phyloP scores from a whole-genome alignment of 2,888 invertebrate genomes.

The Cheilosia vulpina region DNA sequence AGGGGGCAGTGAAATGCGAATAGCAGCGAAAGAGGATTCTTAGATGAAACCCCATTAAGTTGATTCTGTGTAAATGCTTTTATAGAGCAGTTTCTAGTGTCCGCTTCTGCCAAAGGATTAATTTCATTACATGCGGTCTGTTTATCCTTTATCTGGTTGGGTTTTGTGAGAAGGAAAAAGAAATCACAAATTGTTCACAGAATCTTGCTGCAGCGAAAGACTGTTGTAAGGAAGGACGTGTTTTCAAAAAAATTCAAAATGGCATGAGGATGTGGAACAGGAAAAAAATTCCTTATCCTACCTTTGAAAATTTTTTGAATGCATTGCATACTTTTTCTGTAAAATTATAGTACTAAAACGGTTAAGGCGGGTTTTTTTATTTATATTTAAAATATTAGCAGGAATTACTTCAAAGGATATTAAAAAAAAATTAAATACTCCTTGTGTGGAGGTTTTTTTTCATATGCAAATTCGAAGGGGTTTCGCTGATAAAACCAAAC shows the following conservation, averaged over 20 bases:
- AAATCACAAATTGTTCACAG: conserved; percentile 1
- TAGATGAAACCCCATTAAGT: conserved; percentile 72
- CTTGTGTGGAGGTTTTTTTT: no score
- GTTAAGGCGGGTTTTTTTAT: no score
- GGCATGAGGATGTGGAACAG: background rate
- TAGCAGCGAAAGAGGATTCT: conserved; percentile 61
- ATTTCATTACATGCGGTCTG: conserved; percentile 73
- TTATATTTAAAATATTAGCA: no score
- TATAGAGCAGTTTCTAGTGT: conserved; percentile 49
- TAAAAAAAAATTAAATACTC: no score
- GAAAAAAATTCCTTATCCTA: background rate
- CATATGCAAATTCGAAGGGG: no score
- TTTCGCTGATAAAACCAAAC: no score
- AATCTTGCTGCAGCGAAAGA: background rate
- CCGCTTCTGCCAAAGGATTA: conserved; percentile 67
- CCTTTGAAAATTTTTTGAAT: conserved; percentile 11
- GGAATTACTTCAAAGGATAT: no score
- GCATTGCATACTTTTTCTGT: conserved; percentile 10
- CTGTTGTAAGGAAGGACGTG: background rate
- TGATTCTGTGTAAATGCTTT: conserved; percentile 72
- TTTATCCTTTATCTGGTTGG: conserved; percentile 64
- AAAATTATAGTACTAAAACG: background rate
- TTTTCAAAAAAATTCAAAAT: background rate
- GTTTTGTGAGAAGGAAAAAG: conserved; percentile 11
- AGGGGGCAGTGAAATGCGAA: conserved; percentile 60